Conservation (phyloP, 2,888 invertebrate species). For the Caenorhabditis macrosperma region DNA sequence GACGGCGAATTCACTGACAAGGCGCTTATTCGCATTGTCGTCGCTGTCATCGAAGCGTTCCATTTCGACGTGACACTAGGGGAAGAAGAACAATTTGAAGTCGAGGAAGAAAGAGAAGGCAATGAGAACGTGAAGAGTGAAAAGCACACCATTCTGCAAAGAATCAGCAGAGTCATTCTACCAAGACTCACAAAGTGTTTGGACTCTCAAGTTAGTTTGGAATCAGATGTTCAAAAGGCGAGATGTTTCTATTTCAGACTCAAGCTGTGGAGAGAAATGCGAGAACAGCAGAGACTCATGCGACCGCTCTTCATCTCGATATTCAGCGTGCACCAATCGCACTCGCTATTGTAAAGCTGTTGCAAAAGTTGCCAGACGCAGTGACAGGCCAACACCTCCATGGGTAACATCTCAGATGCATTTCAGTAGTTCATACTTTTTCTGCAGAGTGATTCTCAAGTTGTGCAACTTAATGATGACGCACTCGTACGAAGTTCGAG, state of each 20-base stretch:
- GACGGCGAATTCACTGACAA: constrained; percentile 86
- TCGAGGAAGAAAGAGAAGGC: constrained; percentile 33
- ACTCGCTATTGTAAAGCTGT: constrained; percentile 91
- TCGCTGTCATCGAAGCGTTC: constrained; percentile 89
- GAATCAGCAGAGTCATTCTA: constrained; percentile 53
- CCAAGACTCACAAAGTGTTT: constrained; percentile 58
- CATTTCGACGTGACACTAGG: constrained; percentile 86
- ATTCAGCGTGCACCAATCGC: constrained; percentile 92
- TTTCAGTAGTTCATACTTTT: not conserved
- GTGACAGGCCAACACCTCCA: constrained; percentile 74
- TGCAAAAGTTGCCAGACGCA: constrained; percentile 88
- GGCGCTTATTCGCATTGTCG: constrained; percentile 81
- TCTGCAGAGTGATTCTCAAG: constrained; percentile 82
- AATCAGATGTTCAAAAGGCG: too few species aligned
- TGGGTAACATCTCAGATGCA: constrained; percentile 83
- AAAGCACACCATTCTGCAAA: constrained; percentile 52
- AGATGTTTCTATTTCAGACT: constrained; percentile 24
- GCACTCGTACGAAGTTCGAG: constrained; percentile 81
- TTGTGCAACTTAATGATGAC: constrained; percentile 93
- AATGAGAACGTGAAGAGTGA: constrained; percentile 32
- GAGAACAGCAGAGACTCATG: constrained; percentile 47
- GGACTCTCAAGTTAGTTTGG: constrained; percentile 34
- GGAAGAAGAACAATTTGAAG: constrained; percentile 39
- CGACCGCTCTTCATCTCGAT: constrained; percentile 85
- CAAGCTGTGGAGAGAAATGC: constrained; percentile 58